Conservation (phyloP, 2,797 vertebrate genomes). For the Leuciscus waleckii region DNA sequence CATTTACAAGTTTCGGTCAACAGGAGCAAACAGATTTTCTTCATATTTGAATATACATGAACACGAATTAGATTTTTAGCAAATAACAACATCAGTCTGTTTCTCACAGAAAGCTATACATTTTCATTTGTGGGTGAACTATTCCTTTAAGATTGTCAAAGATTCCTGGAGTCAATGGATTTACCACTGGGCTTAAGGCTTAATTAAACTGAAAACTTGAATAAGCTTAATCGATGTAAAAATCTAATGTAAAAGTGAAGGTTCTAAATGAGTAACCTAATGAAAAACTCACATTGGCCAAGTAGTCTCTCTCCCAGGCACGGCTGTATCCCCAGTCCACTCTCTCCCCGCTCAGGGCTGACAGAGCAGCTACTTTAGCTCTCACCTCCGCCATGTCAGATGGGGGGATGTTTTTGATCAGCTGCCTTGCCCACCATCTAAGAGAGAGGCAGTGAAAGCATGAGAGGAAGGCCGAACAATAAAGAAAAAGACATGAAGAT, state of each 20-base stretch:
- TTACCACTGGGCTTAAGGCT: conserved; percentile 11
- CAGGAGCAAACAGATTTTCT: neutral
- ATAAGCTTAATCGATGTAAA: conserved; percentile 7
- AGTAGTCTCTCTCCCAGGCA: conserved; percentile 87
- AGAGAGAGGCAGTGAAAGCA: conserved; percentile 1
- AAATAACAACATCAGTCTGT: neutral
- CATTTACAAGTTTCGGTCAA: neutral
- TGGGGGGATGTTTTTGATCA: conserved; percentile 92
- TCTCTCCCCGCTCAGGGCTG: conserved; percentile 78
- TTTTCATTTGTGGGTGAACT: neutral
- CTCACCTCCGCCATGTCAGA: conserved; percentile 90
- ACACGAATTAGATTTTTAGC: neutral
- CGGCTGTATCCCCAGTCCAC: conserved; percentile 84
- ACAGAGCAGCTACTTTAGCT: conserved; percentile 88
- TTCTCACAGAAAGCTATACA: neutral
- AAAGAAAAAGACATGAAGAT: neutral
- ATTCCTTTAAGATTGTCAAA: neutral
- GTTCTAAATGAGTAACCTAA: neutral
- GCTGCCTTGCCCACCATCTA: conserved; percentile 92
- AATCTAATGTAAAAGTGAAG: neutral
- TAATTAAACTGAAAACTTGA: conserved; percentile 28
- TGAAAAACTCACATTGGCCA: conserved; percentile 83
- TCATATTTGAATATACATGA: neutral
- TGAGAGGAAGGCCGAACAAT: neutral
- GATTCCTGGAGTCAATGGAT: neutral